Evolutionary conservation across 2,113 vertebrate genomes (phyloP).

Genomic region (Sylvia atricapilla): DNA sequence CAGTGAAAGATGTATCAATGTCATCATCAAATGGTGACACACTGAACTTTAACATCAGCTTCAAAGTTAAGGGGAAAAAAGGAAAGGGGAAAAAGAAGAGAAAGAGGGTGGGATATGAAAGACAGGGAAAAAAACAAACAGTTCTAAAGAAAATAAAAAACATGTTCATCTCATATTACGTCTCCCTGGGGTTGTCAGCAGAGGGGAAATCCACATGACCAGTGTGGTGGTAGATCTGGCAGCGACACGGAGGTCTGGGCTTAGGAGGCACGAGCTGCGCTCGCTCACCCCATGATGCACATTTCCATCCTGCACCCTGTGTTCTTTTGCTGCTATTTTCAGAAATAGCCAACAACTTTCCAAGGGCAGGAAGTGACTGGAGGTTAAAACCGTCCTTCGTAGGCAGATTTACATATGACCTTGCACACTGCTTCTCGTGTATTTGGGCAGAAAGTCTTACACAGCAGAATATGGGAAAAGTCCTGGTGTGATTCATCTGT

Average conservation of each 20-base stretch:
- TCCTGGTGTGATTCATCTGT: background rate
- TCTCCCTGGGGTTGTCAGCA: background rate
- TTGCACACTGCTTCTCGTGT: background rate
- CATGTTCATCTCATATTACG: background rate
- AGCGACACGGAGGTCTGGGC: fast-evolving
- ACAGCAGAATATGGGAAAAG: background rate
- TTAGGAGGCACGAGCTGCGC: background rate
- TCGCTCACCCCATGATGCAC: background rate
- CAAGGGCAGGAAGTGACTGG: background rate
- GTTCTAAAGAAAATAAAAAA: background rate
- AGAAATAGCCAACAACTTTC: background rate
- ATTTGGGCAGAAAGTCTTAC: background rate
- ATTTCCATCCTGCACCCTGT: background rate
- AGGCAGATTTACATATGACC: background rate
- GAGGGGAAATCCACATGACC: background rate
- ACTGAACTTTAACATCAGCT: background rate
- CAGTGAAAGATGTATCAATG: background rate
- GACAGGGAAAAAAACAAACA: background rate
- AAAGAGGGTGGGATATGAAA: background rate
- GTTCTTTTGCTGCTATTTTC: background rate
- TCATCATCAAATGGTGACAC: background rate
- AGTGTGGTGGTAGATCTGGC: background rate
- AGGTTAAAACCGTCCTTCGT: background rate
- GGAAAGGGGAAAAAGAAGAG: background rate
- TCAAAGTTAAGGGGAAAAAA: background rate